Conservation (phyloP, 2,113 vertebrate genomes). For the Ceyx cyanopectus region DNA sequence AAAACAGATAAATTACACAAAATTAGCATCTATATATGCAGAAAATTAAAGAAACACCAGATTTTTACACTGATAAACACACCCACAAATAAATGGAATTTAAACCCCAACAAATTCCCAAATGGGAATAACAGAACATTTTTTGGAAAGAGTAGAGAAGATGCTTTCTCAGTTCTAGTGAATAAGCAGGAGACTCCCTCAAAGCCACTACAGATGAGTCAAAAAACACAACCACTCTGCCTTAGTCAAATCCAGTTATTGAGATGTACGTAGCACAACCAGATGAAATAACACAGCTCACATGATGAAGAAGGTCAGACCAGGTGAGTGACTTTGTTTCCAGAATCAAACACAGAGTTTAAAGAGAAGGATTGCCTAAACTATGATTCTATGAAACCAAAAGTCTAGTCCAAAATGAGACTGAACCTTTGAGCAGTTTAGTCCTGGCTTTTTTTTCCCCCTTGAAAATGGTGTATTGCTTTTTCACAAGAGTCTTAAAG, state of each 20-base stretch:
- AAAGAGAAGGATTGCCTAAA: neutral
- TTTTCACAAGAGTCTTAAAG: neutral
- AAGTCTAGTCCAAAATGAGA: neutral
- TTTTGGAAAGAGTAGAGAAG: neutral
- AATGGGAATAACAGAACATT: neutral
- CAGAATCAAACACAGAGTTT: neutral
- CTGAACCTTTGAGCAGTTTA: neutral
- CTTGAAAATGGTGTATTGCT: neutral
- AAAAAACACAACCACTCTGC: neutral
- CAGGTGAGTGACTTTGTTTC: neutral
- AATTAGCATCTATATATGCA: neutral
- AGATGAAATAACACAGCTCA: neutral
- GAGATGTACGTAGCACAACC: accelerated
- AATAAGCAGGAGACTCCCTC: neutral
- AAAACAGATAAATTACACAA: neutral
- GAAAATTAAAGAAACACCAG: neutral
- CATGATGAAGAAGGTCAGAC: neutral
- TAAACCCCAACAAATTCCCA: neutral
- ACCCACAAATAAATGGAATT: neutral
- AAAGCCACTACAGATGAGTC: neutral
- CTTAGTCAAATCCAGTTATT: neutral
- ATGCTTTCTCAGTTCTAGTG: neutral
- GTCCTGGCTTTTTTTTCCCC: neutral
- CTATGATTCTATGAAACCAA: neutral
- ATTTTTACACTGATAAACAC: neutral